These are phyloP conservation scores for Polyodon spathula DNA, from an alignment of 2,113 vertebrate genomes.

Conservation along the genomic window DNA sequence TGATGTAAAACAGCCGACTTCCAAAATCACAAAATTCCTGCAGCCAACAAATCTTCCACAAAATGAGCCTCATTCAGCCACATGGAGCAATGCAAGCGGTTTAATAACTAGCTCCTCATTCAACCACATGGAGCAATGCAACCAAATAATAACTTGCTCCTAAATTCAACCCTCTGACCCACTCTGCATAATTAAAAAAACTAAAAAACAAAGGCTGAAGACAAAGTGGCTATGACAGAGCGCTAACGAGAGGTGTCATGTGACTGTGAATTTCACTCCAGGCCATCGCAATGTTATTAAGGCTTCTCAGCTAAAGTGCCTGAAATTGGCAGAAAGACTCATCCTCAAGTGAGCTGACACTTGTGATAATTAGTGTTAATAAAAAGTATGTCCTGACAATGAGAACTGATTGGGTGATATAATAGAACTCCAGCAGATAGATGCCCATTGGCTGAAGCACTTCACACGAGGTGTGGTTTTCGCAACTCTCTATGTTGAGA, in stretches of 20 bases:
- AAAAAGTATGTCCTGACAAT: constrained; percentile 23
- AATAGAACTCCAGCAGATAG: constrained; percentile 24
- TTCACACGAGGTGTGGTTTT: constrained; percentile 23
- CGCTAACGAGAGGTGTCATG: constrained; percentile 20
- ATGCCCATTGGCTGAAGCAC: constrained; percentile 28
- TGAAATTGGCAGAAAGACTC: constrained; percentile 19
- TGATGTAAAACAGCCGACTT: too few species aligned
- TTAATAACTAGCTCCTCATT: too few species aligned
- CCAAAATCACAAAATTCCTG: too few species aligned
- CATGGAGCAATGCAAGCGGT: too few species aligned
- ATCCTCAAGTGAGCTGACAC: constrained; percentile 7
- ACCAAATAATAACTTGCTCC: too few species aligned
- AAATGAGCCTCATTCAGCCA: too few species aligned
- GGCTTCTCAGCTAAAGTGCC: constrained; percentile 21
- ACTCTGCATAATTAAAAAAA: too few species aligned
- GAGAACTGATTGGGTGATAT: constrained; percentile 11
- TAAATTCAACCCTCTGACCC: too few species aligned
- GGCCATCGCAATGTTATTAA: constrained; percentile 21
- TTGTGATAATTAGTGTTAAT: constrained; percentile 21
- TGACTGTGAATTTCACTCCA: constrained; percentile 19
- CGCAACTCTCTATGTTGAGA: constrained; percentile 10
- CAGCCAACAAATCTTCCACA: too few species aligned
- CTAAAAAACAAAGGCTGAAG: background rate
- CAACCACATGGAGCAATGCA: too few species aligned
- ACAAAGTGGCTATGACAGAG: background rate